Evolutionary conservation across 2,113 vertebrate genomes (phyloP).

Genomic region (Pithys albifrons): DNA sequence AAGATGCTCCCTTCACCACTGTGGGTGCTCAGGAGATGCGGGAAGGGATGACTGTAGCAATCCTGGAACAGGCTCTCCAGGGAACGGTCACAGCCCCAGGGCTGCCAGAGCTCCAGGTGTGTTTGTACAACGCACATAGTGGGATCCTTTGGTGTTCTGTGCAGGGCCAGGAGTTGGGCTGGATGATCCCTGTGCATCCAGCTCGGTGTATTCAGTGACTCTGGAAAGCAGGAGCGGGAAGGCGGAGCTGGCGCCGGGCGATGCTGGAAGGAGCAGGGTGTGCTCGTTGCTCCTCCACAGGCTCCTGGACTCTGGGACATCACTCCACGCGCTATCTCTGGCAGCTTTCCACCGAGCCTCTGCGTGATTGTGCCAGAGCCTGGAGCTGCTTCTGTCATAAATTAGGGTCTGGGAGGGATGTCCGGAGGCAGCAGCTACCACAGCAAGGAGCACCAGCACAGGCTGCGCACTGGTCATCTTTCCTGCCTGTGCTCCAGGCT

Average conservation of each 20-base stretch:
- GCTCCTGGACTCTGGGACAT: too few relatives aligned
- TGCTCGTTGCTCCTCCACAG: neutral
- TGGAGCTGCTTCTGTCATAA: neutral
- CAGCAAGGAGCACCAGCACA: neutral
- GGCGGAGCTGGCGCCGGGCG: neutral
- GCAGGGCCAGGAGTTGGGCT: neutral
- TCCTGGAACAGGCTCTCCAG: neutral
- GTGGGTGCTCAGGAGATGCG: fast-evolving
- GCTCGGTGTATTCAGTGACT: fast-evolving
- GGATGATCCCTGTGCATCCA: neutral
- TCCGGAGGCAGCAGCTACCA: neutral
- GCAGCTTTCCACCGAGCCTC: neutral
- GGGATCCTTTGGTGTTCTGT: too few relatives aligned
- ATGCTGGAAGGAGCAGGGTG: neutral
- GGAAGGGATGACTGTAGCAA: fast-evolving
- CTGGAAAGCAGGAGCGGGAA: neutral
- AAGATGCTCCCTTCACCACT: neutral
- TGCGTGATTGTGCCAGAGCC: neutral
- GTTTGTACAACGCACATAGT: fast-evolving
- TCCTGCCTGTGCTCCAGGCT: neutral
- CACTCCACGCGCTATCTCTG: fast-evolving
- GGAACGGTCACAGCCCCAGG: neutral
- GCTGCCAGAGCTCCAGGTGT: too few relatives aligned
- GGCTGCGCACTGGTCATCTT: neutral
- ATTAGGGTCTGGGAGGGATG: neutral